Conservation (phyloP, 2,113 vertebrate genomes). For the Podarcis raffonei region DNA sequence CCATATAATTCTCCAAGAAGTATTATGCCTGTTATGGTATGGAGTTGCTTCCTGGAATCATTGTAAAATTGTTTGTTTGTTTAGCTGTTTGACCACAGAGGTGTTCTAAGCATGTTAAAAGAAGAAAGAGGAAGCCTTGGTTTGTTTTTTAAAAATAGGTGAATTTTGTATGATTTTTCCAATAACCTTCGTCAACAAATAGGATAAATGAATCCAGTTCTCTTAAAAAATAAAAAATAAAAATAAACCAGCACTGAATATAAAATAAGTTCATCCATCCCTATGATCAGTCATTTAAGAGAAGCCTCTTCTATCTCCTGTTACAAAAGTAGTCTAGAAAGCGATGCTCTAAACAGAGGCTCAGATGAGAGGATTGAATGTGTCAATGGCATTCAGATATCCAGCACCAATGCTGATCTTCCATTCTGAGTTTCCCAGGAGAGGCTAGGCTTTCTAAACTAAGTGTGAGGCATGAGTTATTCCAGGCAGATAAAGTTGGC, state of each 20-base stretch:
- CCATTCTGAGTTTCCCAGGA: slow-evolving; percentile 43
- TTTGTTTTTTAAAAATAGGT: too few relatives aligned
- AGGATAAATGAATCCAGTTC: not conserved
- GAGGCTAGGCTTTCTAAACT: slow-evolving; percentile 34
- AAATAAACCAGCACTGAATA: not conserved
- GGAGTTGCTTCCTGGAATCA: too few relatives aligned
- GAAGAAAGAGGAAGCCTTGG: too few relatives aligned
- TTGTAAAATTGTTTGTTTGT: too few relatives aligned
- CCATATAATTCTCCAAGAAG: too few relatives aligned
- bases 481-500: slow-evolving; percentile 33
- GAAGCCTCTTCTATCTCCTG: not conserved
- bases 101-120: too few relatives aligned
- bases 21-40: too few relatives aligned
- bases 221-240: not conserved
- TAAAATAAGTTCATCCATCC: too few relatives aligned
- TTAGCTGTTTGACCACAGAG: too few relatives aligned
- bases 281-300: not conserved
- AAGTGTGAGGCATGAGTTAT: slow-evolving; percentile 23
- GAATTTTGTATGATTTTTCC: too few relatives aligned
- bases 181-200: too few relatives aligned
- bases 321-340: not conserved
- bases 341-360: not conserved
- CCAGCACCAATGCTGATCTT: not conserved
- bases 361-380: not conserved
- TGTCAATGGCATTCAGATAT: not conserved